Conservation (phyloP, 2,113 vertebrate species). For the Galbula dea region DNA sequence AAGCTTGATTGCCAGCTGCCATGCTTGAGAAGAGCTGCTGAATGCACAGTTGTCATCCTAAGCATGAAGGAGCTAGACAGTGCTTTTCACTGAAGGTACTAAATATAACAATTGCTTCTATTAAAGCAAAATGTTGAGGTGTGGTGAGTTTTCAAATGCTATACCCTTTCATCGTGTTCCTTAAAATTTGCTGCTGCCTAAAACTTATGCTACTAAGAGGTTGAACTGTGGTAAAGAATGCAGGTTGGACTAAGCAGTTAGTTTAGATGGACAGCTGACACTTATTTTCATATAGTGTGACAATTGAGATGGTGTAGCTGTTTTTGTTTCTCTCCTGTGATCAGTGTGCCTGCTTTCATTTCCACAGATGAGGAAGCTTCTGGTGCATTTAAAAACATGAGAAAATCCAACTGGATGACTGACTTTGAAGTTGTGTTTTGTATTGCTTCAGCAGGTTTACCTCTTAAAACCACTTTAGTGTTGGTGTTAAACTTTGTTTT, state of each 20-base stretch:
- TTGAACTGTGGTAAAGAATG: neutral
- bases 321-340: neutral
- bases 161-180: neutral
- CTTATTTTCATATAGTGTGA: neutral
- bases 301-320: neutral
- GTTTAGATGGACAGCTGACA: neutral
- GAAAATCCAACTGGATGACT: neutral
- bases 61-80: neutral
- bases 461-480: neutral
- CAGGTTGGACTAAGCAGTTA: neutral
- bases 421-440: neutral
- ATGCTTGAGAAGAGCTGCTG: neutral
- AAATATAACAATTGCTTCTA: neutral
- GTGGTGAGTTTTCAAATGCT: neutral
- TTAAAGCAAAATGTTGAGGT: neutral
- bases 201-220: neutral
- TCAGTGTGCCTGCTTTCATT: fast-evolving
- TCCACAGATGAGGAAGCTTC: neutral
- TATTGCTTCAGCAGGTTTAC: neutral
- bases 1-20: neutral
- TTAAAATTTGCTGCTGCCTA: neutral
- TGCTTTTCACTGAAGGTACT: neutral
- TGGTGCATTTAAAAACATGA: neutral
- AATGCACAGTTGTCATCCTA: neutral
- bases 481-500: neutral